These are phyloP conservation scores for Cyprinodon brontotheroides DNA, from an alignment of 2,113 vertebrate genomes.

Conservation along the genomic window DNA sequence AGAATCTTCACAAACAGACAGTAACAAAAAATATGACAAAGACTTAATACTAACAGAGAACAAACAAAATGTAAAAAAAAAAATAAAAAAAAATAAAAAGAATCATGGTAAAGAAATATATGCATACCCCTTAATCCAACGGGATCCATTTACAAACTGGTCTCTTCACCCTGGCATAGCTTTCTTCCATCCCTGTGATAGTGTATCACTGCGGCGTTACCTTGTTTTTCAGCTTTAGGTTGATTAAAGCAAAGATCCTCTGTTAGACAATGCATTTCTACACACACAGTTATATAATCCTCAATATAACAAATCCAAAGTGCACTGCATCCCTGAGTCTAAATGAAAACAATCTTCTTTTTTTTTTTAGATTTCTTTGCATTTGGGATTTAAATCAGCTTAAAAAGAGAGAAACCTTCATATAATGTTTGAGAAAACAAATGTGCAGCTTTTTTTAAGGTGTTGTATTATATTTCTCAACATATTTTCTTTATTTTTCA, in stretches of 20 bases:
- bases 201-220: neutral
- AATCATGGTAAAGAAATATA: neutral
- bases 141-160: neutral
- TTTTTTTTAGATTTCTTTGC: too few relatives aligned
- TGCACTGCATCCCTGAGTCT: too few relatives aligned
- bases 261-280: neutral
- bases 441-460: neutral
- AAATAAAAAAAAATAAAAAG: neutral
- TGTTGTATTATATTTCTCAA: too few relatives aligned
- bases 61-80: neutral
- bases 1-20: too few relatives aligned
- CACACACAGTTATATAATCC: neutral
- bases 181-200: neutral
- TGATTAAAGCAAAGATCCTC: neutral
- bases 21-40: neutral
- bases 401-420: too few relatives aligned
- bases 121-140: neutral
- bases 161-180: neutral
- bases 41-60: neutral
- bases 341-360: too few relatives aligned
- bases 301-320: too few relatives aligned
- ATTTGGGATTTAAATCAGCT: too few relatives aligned
- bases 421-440: neutral
- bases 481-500: neutral
- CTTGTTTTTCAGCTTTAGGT: neutral